A percentile compares a stretch with the other conserved stretches of the same genome.
Evolutionary conservation across 2,113 vertebrate species (phyloP).

Genomic region (Bothrops jararaca): DNA sequence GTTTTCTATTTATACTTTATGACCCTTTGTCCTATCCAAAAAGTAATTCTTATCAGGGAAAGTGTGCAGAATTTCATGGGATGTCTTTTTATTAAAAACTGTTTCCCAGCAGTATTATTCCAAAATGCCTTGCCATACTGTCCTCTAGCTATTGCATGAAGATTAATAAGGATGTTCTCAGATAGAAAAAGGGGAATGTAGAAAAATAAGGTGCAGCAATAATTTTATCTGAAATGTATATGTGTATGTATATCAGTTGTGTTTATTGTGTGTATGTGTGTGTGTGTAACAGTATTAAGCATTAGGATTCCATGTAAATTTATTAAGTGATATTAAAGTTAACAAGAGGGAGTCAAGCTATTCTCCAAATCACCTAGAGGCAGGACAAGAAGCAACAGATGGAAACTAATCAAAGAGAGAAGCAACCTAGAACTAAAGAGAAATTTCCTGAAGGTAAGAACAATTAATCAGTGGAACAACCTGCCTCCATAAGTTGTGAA

Average conservation of each 20-base stretch:
- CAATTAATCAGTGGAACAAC: too few species aligned
- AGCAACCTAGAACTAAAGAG: too few species aligned
- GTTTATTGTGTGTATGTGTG: neutral
- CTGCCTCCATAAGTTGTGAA: too few species aligned
- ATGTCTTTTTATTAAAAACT: neutral
- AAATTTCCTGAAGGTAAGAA: too few species aligned
- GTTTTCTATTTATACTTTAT: neutral
- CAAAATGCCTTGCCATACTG: neutral
- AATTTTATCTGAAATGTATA: neutral
- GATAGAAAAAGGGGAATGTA: neutral
- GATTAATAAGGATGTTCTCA: neutral
- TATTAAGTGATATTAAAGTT: slow-evolving; percentile 45
- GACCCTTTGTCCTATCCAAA: neutral
- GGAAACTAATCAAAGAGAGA: too few species aligned
- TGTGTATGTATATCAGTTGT: neutral
- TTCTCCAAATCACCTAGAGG: too few species aligned
- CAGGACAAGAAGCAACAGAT: too few species aligned
- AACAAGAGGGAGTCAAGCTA: too few species aligned
- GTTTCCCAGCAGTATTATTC: neutral
- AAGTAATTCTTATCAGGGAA: neutral
- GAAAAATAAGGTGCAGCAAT: neutral
- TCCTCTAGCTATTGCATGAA: neutral
- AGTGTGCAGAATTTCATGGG: neutral
- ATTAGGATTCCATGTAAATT: slow-evolving; percentile 62
- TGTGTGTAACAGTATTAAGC: slow-evolving; percentile 60